Conservation (phyloP, 2,797 vertebrate species). For the Mus caroli region DNA sequence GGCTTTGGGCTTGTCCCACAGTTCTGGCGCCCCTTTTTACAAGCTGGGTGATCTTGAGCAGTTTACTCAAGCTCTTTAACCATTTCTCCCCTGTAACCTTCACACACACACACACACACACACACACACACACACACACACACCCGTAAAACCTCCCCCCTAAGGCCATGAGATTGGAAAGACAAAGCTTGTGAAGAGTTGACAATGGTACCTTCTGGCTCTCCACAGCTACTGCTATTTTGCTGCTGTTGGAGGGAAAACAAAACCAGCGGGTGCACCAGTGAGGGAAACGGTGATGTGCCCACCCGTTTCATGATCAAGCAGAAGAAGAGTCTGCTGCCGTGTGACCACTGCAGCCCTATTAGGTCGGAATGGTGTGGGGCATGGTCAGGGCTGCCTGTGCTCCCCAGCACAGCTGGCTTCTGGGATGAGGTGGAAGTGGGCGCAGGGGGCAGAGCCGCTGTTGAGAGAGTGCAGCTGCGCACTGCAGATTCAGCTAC, state of each 20-base stretch:
- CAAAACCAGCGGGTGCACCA: neutral
- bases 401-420: neutral
- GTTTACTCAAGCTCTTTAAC: neutral
- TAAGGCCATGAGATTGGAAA: neutral
- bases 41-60: neutral
- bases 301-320: too few relatives aligned
- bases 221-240: neutral
- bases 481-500: neutral
- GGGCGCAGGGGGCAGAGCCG: neutral
- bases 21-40: rapidly evolving
- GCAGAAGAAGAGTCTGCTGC: neutral
- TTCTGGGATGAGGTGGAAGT: neutral
- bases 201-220: neutral
- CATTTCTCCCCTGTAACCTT: neutral
- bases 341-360: neutral
- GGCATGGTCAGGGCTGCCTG: neutral
- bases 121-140: too few relatives aligned
- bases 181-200: neutral
- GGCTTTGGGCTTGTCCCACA: neutral
- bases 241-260: neutral
- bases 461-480: neutral
- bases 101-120: too few relatives aligned
- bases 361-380: neutral
- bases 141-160: neutral
- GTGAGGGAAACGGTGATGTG: neutral